Percentiles rank a stretch among this genome's conserved stretches.
Conservation (phyloP, 2,888 invertebrate species). For the Chaetogeoica ovagalla region DNA sequence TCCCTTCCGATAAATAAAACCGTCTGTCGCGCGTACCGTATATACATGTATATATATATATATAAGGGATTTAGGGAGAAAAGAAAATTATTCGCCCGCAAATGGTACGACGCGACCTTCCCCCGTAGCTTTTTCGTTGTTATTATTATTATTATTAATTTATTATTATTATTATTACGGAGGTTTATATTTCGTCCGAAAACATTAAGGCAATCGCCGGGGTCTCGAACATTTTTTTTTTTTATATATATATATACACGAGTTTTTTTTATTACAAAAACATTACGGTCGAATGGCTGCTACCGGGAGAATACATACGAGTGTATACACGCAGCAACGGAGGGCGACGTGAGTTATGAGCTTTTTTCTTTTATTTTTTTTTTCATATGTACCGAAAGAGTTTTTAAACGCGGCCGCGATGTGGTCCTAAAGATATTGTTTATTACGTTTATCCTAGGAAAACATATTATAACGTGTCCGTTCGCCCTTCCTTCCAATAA, state of each 20-base stretch:
- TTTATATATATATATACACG: too few relatives aligned
- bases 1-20: conserved; percentile 34
- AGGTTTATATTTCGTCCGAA: background rate
- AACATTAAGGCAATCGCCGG: conserved; percentile 27
- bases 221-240: conserved; percentile 41
- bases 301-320: too few relatives aligned
- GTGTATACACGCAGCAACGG: too few relatives aligned
- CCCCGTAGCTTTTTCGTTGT: conserved; percentile 38
- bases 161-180: conserved; percentile 31
- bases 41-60: too few relatives aligned
- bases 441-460: too few relatives aligned
- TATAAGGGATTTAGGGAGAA: conserved; percentile 40
- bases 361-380: conserved; percentile 4
- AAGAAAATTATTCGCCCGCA: conserved; percentile 47
- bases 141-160: conserved; percentile 43
- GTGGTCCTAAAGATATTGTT: background rate
- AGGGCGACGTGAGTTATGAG: conserved; percentile 18
- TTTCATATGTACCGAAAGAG: conserved; percentile 1
- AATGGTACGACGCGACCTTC: conserved; percentile 28
- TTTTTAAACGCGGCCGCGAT: background rate
- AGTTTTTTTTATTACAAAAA: conserved; percentile 42
- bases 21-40: background rate
- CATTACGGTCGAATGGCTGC: conserved; percentile 12
- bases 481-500: too few relatives aligned
- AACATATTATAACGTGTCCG: too few relatives aligned